phyloP scores from a whole-genome alignment of 2,113 vertebrate genomes.

The Odontophorus gujanensis region DNA sequence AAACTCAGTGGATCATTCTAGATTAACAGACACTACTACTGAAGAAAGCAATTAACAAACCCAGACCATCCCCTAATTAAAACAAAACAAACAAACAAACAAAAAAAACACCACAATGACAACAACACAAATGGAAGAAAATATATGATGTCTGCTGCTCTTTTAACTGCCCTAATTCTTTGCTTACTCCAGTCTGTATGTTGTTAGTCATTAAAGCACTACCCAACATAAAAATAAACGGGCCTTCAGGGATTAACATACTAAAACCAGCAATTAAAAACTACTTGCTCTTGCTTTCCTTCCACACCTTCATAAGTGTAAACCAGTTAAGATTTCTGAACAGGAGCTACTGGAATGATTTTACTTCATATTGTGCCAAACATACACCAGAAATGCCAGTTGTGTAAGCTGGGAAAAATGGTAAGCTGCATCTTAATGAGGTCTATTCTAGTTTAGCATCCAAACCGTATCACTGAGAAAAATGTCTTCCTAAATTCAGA shows the following conservation, averaged over 20 bases:
- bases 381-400: neutral
- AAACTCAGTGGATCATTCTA: neutral
- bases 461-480: neutral
- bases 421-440: neutral
- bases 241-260: neutral
- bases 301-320: constrained; percentile 19
- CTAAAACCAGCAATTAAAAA: constrained; percentile 24
- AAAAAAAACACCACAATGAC: neutral
- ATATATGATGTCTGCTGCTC: neutral
- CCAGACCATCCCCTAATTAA: neutral
- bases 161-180: neutral
- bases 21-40: neutral
- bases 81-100: neutral
- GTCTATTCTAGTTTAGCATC: neutral
- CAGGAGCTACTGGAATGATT: neutral
- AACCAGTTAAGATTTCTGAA: constrained; percentile 22
- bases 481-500: neutral
- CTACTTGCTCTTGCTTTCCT: neutral
- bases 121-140: neutral
- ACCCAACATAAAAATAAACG: constrained; percentile 14
- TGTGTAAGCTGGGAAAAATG: neutral
- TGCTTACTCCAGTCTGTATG: neutral
- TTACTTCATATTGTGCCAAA: neutral
- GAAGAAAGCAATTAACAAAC: constrained; percentile 17
- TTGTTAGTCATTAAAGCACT: neutral